A percentile compares a stretch with the other conserved stretches of the same genome.
phyloP scores from a whole-genome alignment of 2,888 invertebrate genomes.

The Seira musarum region DNA sequence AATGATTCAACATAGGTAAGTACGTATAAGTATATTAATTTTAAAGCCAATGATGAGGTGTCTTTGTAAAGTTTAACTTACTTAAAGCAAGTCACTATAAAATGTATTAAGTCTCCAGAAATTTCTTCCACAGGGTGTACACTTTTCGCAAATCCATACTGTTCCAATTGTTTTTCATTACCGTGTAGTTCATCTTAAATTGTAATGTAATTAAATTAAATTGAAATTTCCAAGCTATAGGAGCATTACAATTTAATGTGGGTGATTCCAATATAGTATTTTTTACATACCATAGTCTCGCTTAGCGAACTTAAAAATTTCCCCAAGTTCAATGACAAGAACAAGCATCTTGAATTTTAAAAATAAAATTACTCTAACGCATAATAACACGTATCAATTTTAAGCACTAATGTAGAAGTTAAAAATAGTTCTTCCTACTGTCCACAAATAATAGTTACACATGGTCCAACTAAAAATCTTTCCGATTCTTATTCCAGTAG shows the following conservation, averaged over 20 bases:
- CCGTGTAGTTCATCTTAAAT: too few species aligned
- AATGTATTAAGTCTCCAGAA: constrained; percentile 17
- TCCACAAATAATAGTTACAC: constrained; percentile 43
- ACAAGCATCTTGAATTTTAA: constrained; percentile 28
- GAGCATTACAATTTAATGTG: too few species aligned
- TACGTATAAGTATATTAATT: not conserved
- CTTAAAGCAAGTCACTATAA: constrained; percentile 21
- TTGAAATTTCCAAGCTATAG: too few species aligned
- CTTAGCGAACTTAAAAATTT: constrained; percentile 35
- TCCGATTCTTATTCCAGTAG: constrained; percentile 40
- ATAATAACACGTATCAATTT: not conserved
- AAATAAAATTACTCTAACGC: not conserved
- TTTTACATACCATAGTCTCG: not conserved
- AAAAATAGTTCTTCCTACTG: constrained; percentile 21
- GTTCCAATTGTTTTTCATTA: not conserved
- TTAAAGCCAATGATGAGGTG: too few species aligned
- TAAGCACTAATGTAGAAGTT: too few species aligned
- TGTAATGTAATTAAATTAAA: too few species aligned
- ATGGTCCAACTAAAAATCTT: constrained; percentile 38
- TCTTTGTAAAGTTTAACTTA: constrained; percentile 8
- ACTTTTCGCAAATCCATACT: not conserved
- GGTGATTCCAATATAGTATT: too few species aligned
- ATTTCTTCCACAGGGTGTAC: constrained; percentile 10
- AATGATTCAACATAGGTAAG: too few species aligned
- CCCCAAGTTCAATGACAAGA: constrained; percentile 34